phyloP scores from a whole-genome alignment of 92 coral and sea anemone species.

The Anthopleura xanthogrammica region DNA sequence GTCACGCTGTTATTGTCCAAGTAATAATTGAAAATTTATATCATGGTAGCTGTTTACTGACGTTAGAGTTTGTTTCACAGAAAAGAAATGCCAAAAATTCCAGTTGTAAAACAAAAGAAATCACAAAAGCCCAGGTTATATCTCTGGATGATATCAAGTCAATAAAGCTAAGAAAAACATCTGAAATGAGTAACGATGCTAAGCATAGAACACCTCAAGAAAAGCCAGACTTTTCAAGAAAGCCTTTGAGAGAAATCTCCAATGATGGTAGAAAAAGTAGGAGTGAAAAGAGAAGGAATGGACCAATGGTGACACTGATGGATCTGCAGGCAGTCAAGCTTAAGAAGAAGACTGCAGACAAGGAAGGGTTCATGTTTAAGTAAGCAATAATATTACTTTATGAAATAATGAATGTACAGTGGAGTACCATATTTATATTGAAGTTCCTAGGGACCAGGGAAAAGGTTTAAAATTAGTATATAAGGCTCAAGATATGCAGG shows the following conservation, averaged over 20 bases:
- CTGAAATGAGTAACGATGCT: neutral
- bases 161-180: constrained; percentile 67
- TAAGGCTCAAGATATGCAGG: too few relatives aligned
- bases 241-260: constrained; percentile 21
- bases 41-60: too few relatives aligned
- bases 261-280: constrained; percentile 2
- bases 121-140: constrained; percentile 26
- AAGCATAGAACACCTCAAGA: neutral
- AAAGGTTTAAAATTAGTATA: too few relatives aligned
- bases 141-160: constrained; percentile 79
- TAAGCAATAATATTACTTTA: constrained; percentile 33
- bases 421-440: too few relatives aligned
- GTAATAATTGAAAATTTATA: too few relatives aligned
- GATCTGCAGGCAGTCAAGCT: constrained; percentile 73
- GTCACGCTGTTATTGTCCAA: too few relatives aligned
- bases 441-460: too few relatives aligned
- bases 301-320: constrained; percentile 42
- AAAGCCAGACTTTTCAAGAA: neutral
- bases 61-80: neutral
- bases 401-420: too few relatives aligned
- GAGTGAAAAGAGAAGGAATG: constrained; percentile 32
- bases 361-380: constrained; percentile 25
- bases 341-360: constrained; percentile 44
- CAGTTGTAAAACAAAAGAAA: neutral
- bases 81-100: constrained; percentile 2